phyloP scores from a whole-genome alignment of 92 coral and sea anemone species.

The Palythoa grandis region DNA sequence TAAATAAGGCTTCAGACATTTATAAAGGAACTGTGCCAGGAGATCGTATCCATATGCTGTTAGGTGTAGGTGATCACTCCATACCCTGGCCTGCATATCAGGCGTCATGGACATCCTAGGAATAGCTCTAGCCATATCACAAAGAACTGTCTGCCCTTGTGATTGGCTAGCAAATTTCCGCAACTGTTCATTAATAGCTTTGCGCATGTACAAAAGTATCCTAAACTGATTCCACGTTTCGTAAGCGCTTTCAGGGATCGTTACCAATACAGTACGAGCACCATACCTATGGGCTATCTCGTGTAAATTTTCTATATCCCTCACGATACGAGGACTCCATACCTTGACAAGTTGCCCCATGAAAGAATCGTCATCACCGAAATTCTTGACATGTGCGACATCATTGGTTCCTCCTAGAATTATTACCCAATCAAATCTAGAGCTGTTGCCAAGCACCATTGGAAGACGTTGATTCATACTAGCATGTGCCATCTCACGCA shows the following conservation, averaged over 20 bases:
- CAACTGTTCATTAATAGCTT: slow-evolving; percentile 77
- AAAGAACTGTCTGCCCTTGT: slow-evolving; percentile 83
- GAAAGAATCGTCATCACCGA: slow-evolving; percentile 97
- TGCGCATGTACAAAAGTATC: slow-evolving; percentile 92
- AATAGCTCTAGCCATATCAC: slow-evolving; percentile 85
- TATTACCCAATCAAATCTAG: slow-evolving; percentile 95
- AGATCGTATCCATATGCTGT: slow-evolving; percentile 91
- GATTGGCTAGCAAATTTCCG: slow-evolving; percentile 82
- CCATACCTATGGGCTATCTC: slow-evolving; percentile 85
- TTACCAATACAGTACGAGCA: slow-evolving; percentile 85
- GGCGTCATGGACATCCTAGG: slow-evolving; percentile 86
- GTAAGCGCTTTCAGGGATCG: slow-evolving; percentile 97
- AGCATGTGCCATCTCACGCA: slow-evolving; percentile 98
- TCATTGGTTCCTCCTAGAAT: slow-evolving; percentile 98
- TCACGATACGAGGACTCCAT: slow-evolving; percentile 93
- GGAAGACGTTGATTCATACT: slow-evolving; percentile 93
- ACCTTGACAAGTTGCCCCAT: slow-evolving; percentile 86
- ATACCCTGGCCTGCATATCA: slow-evolving; percentile 72
- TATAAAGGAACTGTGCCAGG: slow-evolving; percentile 87
- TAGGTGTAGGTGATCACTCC: slow-evolving; percentile 95
- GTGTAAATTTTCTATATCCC: slow-evolving; percentile 85
- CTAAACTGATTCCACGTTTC: slow-evolving; percentile 93
- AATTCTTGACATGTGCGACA: slow-evolving; percentile 98
- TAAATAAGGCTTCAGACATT: slow-evolving; percentile 84
- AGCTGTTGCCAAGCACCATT: slow-evolving; percentile 83